Base-by-base conservation (phyloP, 2,888 invertebrate genomes). In the Rotaria socialis region DNA sequence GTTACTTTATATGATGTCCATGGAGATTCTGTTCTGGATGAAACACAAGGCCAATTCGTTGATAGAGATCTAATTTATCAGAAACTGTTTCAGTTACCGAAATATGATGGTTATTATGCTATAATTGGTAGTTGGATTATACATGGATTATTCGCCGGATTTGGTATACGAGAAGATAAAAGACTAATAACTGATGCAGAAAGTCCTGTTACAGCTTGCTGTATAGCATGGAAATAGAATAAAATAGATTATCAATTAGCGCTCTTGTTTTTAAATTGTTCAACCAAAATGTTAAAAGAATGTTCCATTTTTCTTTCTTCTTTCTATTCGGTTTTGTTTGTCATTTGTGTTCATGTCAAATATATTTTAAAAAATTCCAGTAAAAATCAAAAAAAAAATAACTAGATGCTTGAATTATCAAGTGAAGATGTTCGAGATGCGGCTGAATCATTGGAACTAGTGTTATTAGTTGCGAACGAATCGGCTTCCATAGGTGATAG, bases 81-180 rank as follows among this genome's bases (percentile, higher is more conserved):
- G 47, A 2, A 80, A 80, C 11, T 80, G n/a, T 43, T 80, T 47
- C 0, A 47, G 0, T 47, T 80, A 80, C 43, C 43, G 11, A 80
- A 80, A 43, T 47, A 80, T 80, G 80, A 80, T n/a, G 80, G 35
- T 80, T 80, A 80, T 47, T 80, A 80, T 80, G 80, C 80, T 16
- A 80, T 80, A 4, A 47, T 80, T n/a, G 43, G 80, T 11, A 80
- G 80, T 80, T 80, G 80, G 80, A 22, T 80, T 80, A 47, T 80
- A 41, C 22, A 47, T 80, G 80, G 80, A 24, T 47, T 80, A 80
- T 80, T 80, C 35, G 47, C 80, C 7, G 80, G 80, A 24, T 80
- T 80, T 4, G 43, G 80, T n/a, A 80, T 80, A 80, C 80, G 80
- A 47, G 80, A 80, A 80, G 80, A 80, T 80, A 80, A 80, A 24